Base-by-base conservation (phyloP, 2,797 vertebrate genomes). In the Acanthurus tractus region DNA sequence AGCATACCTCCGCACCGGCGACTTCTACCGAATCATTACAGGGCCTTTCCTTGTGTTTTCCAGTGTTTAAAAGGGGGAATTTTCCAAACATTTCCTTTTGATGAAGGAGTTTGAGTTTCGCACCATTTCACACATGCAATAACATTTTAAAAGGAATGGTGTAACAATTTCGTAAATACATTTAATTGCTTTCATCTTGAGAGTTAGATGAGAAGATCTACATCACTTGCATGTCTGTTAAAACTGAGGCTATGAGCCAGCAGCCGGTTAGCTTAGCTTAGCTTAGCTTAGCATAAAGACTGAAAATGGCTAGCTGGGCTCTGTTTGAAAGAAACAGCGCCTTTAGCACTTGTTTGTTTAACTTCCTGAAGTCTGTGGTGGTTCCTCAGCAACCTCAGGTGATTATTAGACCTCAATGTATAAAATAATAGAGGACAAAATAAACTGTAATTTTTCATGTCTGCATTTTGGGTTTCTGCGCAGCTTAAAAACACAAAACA, bases 1-100 rank as follows among this genome's bases (percentile, higher is more conserved):
- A 63, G 57, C 65, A 67, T 34, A 34, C 29, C 29, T 34, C 29
- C 29, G 82, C 74, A 74, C 68, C 71, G 59, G 85, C 49, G 48
- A 79, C 54, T 49, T 20, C 17, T 23, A 45, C 56, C 6, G 12
- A 68, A 42, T 84, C 75, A 82, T 79, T 79, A 74, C 70, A 17
- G 34, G 20, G 34, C 50, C 22, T 63, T 62, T 74, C 62, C 67
- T 57, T 46, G 42, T 63, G 69, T 64, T 76, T 84, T 84, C 64
- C 53, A 40, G 8, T 1, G 15, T 45, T 58, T 36, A 20, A 61
- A 53, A 56, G 46, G n/a, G n/a, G 48, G 52, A 70, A 63, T 50
- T 84, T 76, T 84, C 76, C 86, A 77, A 83, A 79, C 29, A 46
- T 78, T 78, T 83, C 65, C 62, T 56, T 70, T 63, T 53, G 38